Conservation (phyloP, 1,140 invertebrate species). For the Agraylea sexmaculata region DNA sequence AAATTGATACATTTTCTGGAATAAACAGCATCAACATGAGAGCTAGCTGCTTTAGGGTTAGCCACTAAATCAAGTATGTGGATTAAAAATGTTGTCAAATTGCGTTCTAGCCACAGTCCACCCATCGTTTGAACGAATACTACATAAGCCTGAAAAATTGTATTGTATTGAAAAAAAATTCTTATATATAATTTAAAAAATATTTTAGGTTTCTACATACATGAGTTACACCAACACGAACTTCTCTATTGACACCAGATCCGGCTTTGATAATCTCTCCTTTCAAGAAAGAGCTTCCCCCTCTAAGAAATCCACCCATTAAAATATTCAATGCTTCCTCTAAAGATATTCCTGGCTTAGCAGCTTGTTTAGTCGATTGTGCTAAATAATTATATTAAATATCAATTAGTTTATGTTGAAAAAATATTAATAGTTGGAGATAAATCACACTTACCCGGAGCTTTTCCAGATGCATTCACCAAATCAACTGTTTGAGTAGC, state of each 20-base stretch:
- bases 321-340: constrained; percentile 87
- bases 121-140: constrained; percentile 89
- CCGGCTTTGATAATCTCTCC: constrained; percentile 95
- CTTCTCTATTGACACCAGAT: constrained; percentile 84
- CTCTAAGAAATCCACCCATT: constrained; percentile 89
- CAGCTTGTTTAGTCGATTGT: constrained; percentile 39
- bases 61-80: constrained; percentile 89
- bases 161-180: neutral
- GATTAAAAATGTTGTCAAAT: constrained; percentile 70
- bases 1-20: constrained; percentile 95
- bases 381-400: constrained; percentile 29
- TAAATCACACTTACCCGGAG: no score
- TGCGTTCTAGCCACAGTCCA: constrained; percentile 85
- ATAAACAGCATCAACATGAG: constrained; percentile 95
- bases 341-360: constrained; percentile 48
- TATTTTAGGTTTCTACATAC: constrained; percentile 42
- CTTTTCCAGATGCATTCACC: constrained; percentile 31
- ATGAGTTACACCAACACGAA: constrained; percentile 89
- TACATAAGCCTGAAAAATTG: constrained; percentile 71
- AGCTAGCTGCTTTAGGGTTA: constrained; percentile 85
- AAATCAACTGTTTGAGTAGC: constrained; percentile 61
- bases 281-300: constrained; percentile 90
- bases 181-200: constrained; percentile 8
- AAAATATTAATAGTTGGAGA: no score
- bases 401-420: constrained; percentile 1